These are phyloP conservation scores for Trachelipus rathkii DNA, from an alignment of 1,140 invertebrate genomes.

Conservation along the genomic window DNA sequence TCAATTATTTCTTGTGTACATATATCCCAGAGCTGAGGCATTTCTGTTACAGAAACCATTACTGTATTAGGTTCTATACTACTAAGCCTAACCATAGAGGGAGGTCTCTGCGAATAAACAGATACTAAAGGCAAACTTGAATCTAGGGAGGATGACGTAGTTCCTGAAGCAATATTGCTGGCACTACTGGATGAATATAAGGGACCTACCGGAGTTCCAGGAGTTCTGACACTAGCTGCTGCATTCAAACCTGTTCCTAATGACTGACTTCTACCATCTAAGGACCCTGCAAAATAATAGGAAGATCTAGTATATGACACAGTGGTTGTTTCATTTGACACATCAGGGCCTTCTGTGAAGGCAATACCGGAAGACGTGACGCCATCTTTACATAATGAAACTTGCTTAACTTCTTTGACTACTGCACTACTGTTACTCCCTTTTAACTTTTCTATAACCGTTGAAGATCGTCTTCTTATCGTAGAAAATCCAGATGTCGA, in stretches of 20 bases:
- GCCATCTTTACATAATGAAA: conserved; percentile 35
- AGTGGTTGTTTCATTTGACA: conserved; percentile 35
- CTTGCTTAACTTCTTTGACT: conserved; percentile 39
- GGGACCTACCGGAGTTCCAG: conserved; percentile 24
- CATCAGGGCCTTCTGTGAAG: conserved; percentile 32
- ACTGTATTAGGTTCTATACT: conserved; percentile 49
- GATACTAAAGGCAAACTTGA: conserved; percentile 42
- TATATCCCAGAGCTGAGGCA: conserved; percentile 47
- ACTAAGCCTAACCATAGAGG: conserved; percentile 46
- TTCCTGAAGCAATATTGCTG: conserved; percentile 31
- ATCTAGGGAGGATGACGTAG: conserved; percentile 39
- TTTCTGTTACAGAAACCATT: conserved; percentile 47
- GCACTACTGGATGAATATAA: conserved; percentile 41
- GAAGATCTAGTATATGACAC: conserved; percentile 42
- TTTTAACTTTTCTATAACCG: conserved; percentile 39
- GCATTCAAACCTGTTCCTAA: conserved; percentile 42
- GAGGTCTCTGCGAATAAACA: conserved; percentile 39
- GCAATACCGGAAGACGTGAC: conserved; percentile 7
- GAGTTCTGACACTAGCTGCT: conserved; percentile 35
- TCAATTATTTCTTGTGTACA: conserved; percentile 51
- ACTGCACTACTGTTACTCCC: conserved; percentile 31
- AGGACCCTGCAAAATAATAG: conserved; percentile 41
- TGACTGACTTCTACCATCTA: conserved; percentile 41
- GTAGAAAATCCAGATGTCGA: conserved; percentile 37
- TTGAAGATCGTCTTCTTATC: conserved; percentile 38